Evolutionary conservation across 2,113 vertebrate genomes (phyloP), one percentile per base, ranked within the genome.

Genomic region (Rhinichthys klamathensis): DNA sequence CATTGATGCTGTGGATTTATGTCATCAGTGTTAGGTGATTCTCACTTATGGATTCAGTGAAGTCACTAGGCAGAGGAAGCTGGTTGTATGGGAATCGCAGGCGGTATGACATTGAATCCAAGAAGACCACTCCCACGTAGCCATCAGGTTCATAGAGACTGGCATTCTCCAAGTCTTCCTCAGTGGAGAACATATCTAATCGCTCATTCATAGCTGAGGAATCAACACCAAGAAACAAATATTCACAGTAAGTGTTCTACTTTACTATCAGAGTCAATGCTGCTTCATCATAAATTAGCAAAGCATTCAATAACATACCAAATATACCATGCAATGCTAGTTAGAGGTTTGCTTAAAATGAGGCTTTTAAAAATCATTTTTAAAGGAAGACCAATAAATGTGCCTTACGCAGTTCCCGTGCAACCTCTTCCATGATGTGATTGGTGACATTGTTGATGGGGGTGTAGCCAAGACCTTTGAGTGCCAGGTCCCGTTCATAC

Each of bases 351-450:
- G 35, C 69, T 41, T 70, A 23, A 38, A 70, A 38, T 10, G 1
- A 70, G 16, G 35, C 16, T 7, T 35, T 3, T 9, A 11, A 70
- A 70, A 15, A 35, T 6, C 2, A 23, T 30, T 35, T 18, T 18
- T n/a, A 16, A 76, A 32, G 44, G 35, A 49, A 83, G 6, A 30
- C 21, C 44, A 10, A 63, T 51, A 2, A 69, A 8, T 23, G 70
- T 9, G 16, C 91, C 94, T 92, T 83, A 95, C 94, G 87, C 89
- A 95, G 90, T 27, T 89, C 83, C 0, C 89, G 91, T 12, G 94
- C 94, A 88, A 96, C 95, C 87, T 94, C 95, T 0, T 91, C 94
- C 96, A 98, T 97, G 27, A 97, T 95, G 51, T 54, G 86, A 80
- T 56, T 94, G 85, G 96, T 95, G 91, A 92, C 15, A 87, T 89